These are phyloP conservation scores for Drosophila peninsularis DNA, from an alignment of 2,888 invertebrate genomes.

Conservation along the genomic window DNA sequence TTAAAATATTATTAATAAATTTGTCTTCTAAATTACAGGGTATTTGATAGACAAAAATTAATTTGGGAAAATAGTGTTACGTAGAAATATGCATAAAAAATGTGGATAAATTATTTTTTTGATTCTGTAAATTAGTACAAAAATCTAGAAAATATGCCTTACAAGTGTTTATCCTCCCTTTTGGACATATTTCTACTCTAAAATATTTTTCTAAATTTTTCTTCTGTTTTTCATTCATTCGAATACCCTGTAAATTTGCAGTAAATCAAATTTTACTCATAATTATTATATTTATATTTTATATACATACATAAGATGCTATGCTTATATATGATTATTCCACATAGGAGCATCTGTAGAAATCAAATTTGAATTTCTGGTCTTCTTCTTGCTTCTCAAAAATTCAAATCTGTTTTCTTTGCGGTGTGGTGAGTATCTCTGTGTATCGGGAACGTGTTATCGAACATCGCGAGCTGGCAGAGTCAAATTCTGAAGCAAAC, in stretches of 20 bases:
- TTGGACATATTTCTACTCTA: neutral
- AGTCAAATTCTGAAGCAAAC: constrained; percentile 13
- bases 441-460: constrained; percentile 12
- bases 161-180: too few species aligned
- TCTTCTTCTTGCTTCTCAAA: neutral
- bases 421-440: neutral
- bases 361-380: neutral
- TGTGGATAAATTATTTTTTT: too few species aligned
- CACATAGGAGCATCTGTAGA: neutral
- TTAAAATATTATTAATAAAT: too few species aligned
- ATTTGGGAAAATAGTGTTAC: too few species aligned
- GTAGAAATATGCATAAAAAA: too few species aligned
- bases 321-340: neutral
- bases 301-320: neutral
- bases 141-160: too few species aligned
- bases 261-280: neutral
- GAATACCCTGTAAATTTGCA: too few species aligned
- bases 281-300: too few species aligned
- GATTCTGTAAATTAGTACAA: too few species aligned
- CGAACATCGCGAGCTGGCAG: constrained; percentile 24
- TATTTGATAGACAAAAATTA: too few species aligned
- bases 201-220: neutral
- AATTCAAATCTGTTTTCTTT: neutral
- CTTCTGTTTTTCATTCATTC: too few species aligned
- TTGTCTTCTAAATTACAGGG: too few species aligned